These are phyloP conservation scores for Eupithecia pulchellata DNA, from an alignment of 2,888 invertebrate genomes.

Conservation along the genomic window DNA sequence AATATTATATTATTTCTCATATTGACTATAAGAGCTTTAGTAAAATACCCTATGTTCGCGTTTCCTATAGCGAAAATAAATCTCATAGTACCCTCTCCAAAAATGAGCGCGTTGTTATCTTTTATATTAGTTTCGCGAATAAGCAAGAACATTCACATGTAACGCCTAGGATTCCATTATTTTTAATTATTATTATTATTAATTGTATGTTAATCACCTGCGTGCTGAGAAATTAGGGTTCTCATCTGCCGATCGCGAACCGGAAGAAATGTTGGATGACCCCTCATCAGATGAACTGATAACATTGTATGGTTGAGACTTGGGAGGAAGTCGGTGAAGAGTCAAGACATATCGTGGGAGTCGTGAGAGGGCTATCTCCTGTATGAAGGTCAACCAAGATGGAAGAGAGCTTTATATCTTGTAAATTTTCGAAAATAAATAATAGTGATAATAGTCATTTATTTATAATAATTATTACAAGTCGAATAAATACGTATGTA, in stretches of 20 bases:
- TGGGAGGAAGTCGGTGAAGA: constrained; percentile 9
- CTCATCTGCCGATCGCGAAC: constrained; percentile 8
- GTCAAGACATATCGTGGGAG: constrained; percentile 3
- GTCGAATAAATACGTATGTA: too few relatives aligned
- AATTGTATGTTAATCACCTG: constrained; percentile 4
- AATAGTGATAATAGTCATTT: too few relatives aligned
- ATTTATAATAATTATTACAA: too few relatives aligned
- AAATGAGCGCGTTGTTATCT: constrained; percentile 2
- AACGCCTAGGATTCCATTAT: not conserved
- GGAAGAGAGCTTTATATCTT: not conserved
- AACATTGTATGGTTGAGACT: constrained; percentile 6
- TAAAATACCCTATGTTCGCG: too few relatives aligned
- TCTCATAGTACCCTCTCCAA: not conserved
- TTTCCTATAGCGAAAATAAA: not conserved
- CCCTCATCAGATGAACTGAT: constrained; percentile 12
- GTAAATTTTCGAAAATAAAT: too few relatives aligned
- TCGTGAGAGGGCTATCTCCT: constrained; percentile 6
- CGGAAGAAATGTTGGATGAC: constrained; percentile 12
- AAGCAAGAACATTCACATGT: not conserved
- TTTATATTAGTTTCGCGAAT: not conserved
- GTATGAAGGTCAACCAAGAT: constrained; percentile 7
- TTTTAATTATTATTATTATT: too few relatives aligned
- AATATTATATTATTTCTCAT: too few relatives aligned
- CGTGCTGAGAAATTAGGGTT: constrained; percentile 8
- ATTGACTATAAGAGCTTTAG: too few relatives aligned